phyloP scores from a whole-genome alignment of 2,888 invertebrate genomes.

The Melolontha melolontha region DNA sequence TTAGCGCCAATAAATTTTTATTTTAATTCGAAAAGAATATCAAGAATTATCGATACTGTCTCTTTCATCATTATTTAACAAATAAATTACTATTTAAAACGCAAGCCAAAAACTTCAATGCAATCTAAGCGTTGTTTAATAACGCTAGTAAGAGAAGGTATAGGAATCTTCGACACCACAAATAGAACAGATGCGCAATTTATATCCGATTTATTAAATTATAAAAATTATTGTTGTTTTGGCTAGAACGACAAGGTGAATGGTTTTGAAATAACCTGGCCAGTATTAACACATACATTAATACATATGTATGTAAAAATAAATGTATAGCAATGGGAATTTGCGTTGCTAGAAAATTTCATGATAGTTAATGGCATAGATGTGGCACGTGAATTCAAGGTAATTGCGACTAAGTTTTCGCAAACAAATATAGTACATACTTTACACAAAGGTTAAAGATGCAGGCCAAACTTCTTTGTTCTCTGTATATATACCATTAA shows the following conservation, averaged over 20 bases:
- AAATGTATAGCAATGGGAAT: slow-evolving; percentile 25
- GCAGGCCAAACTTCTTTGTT: neutral
- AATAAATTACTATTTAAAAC: too few species aligned
- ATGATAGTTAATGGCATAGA: slow-evolving; percentile 10
- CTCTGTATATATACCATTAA: slow-evolving; percentile 7
- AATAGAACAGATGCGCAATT: neutral
- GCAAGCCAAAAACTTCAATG: too few species aligned
- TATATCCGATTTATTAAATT: slow-evolving; percentile 5
- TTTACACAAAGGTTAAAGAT: neutral
- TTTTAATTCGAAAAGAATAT: neutral
- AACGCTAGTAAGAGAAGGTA: too few species aligned
- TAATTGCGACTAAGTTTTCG: slow-evolving; percentile 6
- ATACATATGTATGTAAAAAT: slow-evolving; percentile 11
- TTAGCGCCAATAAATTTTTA: too few species aligned
- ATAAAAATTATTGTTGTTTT: slow-evolving; percentile 5
- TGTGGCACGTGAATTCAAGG: slow-evolving; percentile 31
- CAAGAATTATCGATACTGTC: neutral
- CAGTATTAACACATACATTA: slow-evolving; percentile 11
- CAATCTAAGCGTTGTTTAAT: too few species aligned
- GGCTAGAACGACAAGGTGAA: slow-evolving; percentile 29
- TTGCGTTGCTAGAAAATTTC: slow-evolving; percentile 26
- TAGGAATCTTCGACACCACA: neutral
- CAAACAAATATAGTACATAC: slow-evolving; percentile 3
- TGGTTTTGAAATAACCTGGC: slow-evolving; percentile 34
- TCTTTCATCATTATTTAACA: neutral